phyloP scores from a whole-genome alignment of 2,888 invertebrate species.

The Drosophila helvetica region DNA sequence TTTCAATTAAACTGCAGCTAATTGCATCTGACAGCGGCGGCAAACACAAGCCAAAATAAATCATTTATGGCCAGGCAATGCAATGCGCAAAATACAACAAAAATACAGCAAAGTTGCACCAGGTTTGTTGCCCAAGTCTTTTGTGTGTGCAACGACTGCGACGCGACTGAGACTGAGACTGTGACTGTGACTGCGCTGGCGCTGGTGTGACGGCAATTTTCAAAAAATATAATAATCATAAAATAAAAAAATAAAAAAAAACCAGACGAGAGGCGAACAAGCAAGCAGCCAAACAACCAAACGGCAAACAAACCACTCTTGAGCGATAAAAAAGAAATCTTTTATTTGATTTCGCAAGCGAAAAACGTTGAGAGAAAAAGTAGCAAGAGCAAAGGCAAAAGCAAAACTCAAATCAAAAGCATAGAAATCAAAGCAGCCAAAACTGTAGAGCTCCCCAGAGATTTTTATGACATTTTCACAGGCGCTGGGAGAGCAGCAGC shows the following conservation, averaged over 20 bases:
- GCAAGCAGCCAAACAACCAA: slow-evolving; percentile 35
- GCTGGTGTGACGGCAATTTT: slow-evolving; percentile 57
- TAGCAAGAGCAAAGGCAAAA: slow-evolving; percentile 42
- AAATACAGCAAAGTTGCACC: slow-evolving; percentile 24
- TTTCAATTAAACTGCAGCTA: slow-evolving; percentile 74
- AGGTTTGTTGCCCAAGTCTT: slow-evolving; percentile 74
- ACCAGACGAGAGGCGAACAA: slow-evolving; percentile 50
- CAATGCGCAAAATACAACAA: slow-evolving; percentile 10
- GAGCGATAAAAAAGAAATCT: slow-evolving; percentile 73
- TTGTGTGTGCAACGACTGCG: slow-evolving; percentile 32
- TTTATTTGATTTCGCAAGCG: slow-evolving; percentile 70
- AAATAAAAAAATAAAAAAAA: slow-evolving; percentile 67
- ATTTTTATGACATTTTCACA: slow-evolving; percentile 78
- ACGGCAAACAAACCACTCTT: slow-evolving; percentile 43
- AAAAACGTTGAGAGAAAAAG: slow-evolving; percentile 67
- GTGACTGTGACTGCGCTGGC: background rate
- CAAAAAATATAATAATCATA: slow-evolving; percentile 71
- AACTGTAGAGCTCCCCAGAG: slow-evolving; percentile 75
- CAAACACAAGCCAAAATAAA: slow-evolving; percentile 53
- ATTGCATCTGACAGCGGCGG: slow-evolving; percentile 72
- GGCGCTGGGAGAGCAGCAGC: slow-evolving; percentile 43
- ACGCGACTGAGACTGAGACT: background rate
- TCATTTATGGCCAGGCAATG: slow-evolving; percentile 34
- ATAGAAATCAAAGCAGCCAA: slow-evolving; percentile 70
- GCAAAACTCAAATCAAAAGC: slow-evolving; percentile 14